Evolutionary conservation across 2,113 vertebrate species (phyloP).

Genomic region (Carlito syrichta): DNA sequence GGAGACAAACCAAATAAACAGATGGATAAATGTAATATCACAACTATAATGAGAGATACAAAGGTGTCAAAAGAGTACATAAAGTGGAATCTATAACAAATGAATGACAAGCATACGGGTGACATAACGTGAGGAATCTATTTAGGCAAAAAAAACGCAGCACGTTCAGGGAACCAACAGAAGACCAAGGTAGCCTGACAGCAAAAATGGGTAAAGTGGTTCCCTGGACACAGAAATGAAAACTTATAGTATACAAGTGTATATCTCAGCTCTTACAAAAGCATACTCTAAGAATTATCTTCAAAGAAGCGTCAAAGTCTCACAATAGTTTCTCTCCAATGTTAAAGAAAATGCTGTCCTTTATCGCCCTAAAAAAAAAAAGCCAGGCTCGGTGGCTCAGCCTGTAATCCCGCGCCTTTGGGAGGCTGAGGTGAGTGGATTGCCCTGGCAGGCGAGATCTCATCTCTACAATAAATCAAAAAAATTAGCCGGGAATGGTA

Average conservation of each 20-base stretch:
- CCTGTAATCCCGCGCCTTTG: no score
- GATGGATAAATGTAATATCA: not conserved
- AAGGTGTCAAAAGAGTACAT: not conserved
- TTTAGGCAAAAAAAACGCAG: not conserved
- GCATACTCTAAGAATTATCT: not conserved
- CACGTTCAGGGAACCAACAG: not conserved
- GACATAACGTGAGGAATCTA: not conserved
- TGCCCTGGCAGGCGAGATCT: no score
- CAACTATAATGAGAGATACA: not conserved
- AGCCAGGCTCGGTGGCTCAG: no score
- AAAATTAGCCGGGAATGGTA: no score
- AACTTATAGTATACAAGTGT: not conserved
- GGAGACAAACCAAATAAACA: slow-evolving; percentile 28
- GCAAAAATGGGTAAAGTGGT: not conserved
- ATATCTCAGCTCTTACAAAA: not conserved
- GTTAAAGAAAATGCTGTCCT: not conserved
- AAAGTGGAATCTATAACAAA: not conserved
- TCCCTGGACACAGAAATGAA: not conserved
- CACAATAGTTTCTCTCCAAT: not conserved
- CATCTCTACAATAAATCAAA: no score
- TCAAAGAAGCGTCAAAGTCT: not conserved
- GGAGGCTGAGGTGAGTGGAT: no score
- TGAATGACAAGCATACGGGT: not conserved
- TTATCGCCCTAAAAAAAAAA: not conserved
- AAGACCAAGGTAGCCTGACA: not conserved